Base-by-base conservation (phyloP, 2,888 invertebrate genomes). In the Acronicta leporina region DNA sequence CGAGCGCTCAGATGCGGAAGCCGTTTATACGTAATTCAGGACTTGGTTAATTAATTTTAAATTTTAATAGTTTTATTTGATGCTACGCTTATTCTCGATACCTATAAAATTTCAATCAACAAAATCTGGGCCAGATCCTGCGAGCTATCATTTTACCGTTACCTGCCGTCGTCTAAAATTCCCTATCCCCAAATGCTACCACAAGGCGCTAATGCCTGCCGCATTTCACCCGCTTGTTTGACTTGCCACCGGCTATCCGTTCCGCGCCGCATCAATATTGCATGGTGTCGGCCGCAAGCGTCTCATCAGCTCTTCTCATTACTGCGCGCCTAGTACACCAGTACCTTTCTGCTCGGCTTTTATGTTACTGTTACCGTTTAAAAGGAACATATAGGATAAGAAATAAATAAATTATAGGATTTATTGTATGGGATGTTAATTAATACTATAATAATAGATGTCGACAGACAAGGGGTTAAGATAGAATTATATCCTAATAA, bases 231-330 rank as follows among this genome's bases (percentile, higher is more conserved):
- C 53, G 51, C 47, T 51, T 50, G 61, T 68, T 63, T 56, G 40
- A 43, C 50, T 46, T 54, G 68, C 59, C 58, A 49, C 54, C 49
- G 53, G 54, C 63, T 54, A 70, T 62, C 63, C 57, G 62, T 60
- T 41, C 43, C 59, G 47, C 45, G 63, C 65, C 75, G 72, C 81
- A 84, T 87, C 82, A 83, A 85, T 84, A 83, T 85, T 85, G 84
- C 81, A 85, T 65, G 62, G 75, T 73, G 77, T 82, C 75, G 64
- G 59, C 59, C 69, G 63, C 79, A 55, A 61, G 56, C 68, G 62
- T 59, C 75, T 58, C 65, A 73, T 58, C 65, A 73, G 64, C 79
- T 77, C 73, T 74, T 79, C 72, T 73, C 77, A 79, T 80, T 85
- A 73, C 78, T 86, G 78, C 51, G 63, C 68, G 63, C 83, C 81